These are phyloP conservation scores for Kryphioiulus occultus DNA, from an alignment of 2,888 invertebrate species.

Conservation along the genomic window DNA sequence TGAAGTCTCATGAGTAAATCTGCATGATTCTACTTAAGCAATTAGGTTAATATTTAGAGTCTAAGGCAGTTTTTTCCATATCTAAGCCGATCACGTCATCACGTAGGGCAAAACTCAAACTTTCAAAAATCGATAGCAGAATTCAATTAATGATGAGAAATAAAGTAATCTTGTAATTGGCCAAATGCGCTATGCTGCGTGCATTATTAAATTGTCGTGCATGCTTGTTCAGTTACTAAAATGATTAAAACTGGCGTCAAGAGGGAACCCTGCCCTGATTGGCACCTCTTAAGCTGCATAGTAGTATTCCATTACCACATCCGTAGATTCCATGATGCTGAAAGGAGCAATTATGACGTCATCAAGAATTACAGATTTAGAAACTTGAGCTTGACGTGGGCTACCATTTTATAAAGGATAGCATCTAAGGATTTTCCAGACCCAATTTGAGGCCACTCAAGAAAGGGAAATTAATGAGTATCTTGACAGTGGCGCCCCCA, in stretches of 20 bases:
- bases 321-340: not conserved
- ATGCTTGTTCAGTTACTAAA: slow-evolving; percentile 7
- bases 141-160: not conserved
- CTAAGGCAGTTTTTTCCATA: too few relatives aligned
- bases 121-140: not conserved
- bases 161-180: not conserved
- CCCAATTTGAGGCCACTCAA: too few relatives aligned
- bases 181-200: not conserved
- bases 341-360: not conserved
- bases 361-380: not conserved
- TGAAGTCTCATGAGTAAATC: too few relatives aligned
- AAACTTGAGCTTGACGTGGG: not conserved
- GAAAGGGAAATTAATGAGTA: too few relatives aligned
- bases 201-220: not conserved
- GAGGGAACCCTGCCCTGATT: not conserved
- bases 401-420: too few relatives aligned
- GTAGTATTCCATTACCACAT: not conserved
- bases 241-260: not conserved
- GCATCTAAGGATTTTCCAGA: too few relatives aligned
- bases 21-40: too few relatives aligned
- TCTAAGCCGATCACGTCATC: not conserved
- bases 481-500: too few relatives aligned
- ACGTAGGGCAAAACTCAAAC: not conserved
- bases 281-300: not conserved
- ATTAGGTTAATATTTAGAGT: too few relatives aligned